A percentile compares a stretch with the other conserved stretches of the same genome.
These are phyloP conservation scores for Mesorhabditis spiculigera DNA, from an alignment of 2,888 invertebrate species.

Conservation along the genomic window DNA sequence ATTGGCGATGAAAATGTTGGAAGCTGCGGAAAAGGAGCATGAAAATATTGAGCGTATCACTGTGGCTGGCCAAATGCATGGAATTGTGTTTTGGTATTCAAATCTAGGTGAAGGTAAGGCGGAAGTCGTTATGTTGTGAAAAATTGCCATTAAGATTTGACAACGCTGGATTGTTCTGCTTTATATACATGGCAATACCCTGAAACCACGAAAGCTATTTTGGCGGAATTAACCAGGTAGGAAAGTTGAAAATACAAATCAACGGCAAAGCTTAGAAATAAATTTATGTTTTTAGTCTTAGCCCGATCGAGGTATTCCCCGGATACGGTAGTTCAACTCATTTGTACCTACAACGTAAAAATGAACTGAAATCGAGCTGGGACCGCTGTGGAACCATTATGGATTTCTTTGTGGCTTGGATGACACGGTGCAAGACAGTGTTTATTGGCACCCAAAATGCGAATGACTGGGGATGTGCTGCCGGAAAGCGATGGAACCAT, in stretches of 20 bases:
- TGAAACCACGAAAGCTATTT: not conserved
- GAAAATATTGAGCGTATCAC: not conserved
- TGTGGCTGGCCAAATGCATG: not conserved
- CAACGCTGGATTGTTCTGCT: not conserved
- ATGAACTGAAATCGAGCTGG: not conserved
- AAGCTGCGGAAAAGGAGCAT: not conserved
- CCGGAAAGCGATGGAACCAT: too few relatives aligned
- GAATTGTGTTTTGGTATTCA: not conserved
- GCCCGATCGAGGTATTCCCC: not conserved
- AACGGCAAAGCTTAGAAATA: not conserved
- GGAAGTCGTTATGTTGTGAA: not conserved
- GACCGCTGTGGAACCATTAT: not conserved
- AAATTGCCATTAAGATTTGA: not conserved
- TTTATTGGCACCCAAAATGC: not conserved
- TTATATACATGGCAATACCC: slow-evolving; percentile 2
- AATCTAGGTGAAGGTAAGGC: not conserved
- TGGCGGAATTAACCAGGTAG: not conserved
- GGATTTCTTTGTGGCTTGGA: not conserved
- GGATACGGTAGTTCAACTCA: not conserved
- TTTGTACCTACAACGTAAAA: not conserved
- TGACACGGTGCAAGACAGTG: not conserved
- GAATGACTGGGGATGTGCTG: slow-evolving; percentile 6
- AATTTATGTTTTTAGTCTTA: not conserved
- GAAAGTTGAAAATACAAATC: not conserved
- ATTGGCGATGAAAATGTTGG: not conserved